Conservation (phyloP, 2,888 invertebrate genomes). For the Agonopterix arenella region DNA sequence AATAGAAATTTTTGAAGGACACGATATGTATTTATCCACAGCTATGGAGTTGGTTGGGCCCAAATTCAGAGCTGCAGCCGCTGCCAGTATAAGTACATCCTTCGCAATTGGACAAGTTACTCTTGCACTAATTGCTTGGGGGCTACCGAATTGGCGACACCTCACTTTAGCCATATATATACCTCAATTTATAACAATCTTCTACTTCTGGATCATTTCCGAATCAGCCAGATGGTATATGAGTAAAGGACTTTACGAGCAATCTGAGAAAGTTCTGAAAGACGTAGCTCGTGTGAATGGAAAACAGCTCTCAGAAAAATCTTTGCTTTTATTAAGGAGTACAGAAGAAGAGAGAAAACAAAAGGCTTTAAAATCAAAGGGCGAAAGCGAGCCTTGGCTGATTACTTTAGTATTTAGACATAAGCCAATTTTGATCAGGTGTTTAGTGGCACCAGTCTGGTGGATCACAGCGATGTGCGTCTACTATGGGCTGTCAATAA, state of each 20-base stretch:
- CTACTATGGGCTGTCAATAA: slow-evolving; percentile 81
- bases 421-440: slow-evolving; percentile 35
- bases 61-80: slow-evolving; percentile 80
- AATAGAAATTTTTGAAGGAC: too few species aligned
- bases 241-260: slow-evolving; percentile 79
- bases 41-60: slow-evolving; percentile 86
- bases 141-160: slow-evolving; percentile 80
- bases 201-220: slow-evolving; percentile 80
- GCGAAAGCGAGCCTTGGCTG: slow-evolving; percentile 38
- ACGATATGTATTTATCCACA: slow-evolving; percentile 25
- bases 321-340: slow-evolving; percentile 31
- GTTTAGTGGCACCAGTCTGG: slow-evolving; percentile 65
- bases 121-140: slow-evolving; percentile 82
- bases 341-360: slow-evolving; percentile 31
- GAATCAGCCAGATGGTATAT: slow-evolving; percentile 87
- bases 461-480: slow-evolving; percentile 81
- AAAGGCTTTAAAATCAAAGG: slow-evolving; percentile 19
- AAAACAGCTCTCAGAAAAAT: slow-evolving; percentile 38
- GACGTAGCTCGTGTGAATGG: slow-evolving; percentile 79
- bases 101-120: slow-evolving; percentile 83
- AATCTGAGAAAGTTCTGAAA: slow-evolving; percentile 78
- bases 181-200: slow-evolving; percentile 80
- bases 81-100: slow-evolving; percentile 81
- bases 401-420: slow-evolving; percentile 41
- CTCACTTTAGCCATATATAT: slow-evolving; percentile 80